Percentiles rank a stretch among this genome's conserved stretches.
These are phyloP conservation scores for Corynorhinus townsendii DNA, from an alignment of 2,113 vertebrate species.

Conservation along the genomic window DNA sequence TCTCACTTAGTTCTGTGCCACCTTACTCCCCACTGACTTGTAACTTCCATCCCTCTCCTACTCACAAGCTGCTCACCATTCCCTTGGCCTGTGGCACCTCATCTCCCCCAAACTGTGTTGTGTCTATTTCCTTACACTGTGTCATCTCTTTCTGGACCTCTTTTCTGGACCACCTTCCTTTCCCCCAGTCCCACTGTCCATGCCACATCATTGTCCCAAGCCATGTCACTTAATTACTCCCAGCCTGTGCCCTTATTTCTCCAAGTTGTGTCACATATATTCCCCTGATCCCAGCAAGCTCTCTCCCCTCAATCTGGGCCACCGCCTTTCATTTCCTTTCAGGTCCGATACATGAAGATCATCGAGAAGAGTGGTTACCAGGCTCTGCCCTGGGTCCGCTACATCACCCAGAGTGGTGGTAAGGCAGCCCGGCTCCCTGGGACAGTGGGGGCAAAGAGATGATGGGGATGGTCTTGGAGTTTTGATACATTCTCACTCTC, in stretches of 20 bases:
- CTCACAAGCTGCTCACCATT: not conserved
- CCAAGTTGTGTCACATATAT: not conserved
- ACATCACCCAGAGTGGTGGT: constrained; percentile 96
- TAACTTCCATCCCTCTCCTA: not conserved
- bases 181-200: too few relatives aligned
- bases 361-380: constrained; percentile 95
- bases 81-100: not conserved
- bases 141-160: not conserved
- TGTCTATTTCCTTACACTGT: not conserved
- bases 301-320: not conserved
- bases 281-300: not conserved
- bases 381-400: constrained; percentile 90
- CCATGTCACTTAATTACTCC: not conserved
- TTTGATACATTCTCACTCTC: not conserved
- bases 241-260: not conserved
- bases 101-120: not conserved
- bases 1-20: not conserved
- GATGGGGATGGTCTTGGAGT: not conserved
- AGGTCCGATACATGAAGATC: constrained; percentile 97
- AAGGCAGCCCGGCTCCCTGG: not conserved
- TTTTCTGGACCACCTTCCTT: not conserved
- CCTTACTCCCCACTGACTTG: too few relatives aligned
- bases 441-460: not conserved
- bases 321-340: not conserved
- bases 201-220: not conserved